Evolutionary conservation across 30 jellyfish, hydroid and myxozoan genomes (phyloP), one percentile per base, ranked within the genome.

Genomic region (Hydra vulgaris): DNA sequence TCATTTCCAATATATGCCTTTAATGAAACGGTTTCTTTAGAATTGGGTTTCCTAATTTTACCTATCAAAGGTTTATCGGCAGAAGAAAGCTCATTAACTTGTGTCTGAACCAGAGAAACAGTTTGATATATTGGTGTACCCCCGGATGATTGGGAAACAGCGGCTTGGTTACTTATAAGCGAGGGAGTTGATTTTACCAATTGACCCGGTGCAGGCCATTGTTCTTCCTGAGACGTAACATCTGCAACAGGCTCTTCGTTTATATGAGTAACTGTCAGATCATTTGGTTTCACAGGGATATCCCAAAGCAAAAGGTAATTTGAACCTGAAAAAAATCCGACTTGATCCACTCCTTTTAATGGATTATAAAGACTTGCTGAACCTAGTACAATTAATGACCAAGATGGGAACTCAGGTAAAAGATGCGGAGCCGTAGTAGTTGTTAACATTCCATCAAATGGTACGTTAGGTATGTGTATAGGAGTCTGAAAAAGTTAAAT

Each of bases 131-230:
- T 61, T 70, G 89, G 87, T 15, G 79, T 84, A 23, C 77, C 54
- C 7, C 85, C 66, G 16, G 83, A 68, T 7, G 21, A 25, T 1
- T 18, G 21, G 79, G 85, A 8, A 15, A 61, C 18, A 16, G 73
- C 3, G 17, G 76, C 16, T 20, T 40, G 85, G 23, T 19, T 23
- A 8, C 54, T 53, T n/a, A 27, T 21, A 21, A 67, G 21, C 24
- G 94, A 0, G 8, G 79, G 78, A 5, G 88, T 21, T 8, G 86
- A 26, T 74, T 84, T 83, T 66, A 85, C 79, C 1, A 82, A 93
- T 81, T 92, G 96, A 26, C 96, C 98, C 21, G 98, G 98, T 53
- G 96, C 95, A 17, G 98, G 98, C 98, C 98, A 92, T 52, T 87
- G 98, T 79, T 92, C 96, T 40, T 85, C 95, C 23, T 86, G 88